phyloP scores from a whole-genome alignment of 2,888 invertebrate species.

The Druceiella hillmani region DNA sequence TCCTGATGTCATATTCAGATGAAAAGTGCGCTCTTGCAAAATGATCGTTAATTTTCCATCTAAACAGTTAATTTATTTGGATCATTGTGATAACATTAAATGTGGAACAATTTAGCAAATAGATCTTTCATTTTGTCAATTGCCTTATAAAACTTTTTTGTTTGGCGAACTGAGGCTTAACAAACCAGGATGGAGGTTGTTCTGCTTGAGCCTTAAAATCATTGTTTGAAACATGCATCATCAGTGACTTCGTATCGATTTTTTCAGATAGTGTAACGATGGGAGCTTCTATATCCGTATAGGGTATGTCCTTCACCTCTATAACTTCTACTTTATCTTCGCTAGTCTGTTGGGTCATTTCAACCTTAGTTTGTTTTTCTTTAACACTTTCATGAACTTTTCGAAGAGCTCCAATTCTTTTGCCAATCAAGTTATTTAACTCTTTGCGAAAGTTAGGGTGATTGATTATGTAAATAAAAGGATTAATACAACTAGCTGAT shows the following conservation, averaged over 20 bases:
- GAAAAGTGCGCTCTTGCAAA: too few relatives aligned
- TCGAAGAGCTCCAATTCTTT: constrained; percentile 11
- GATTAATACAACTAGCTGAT: constrained; percentile 75
- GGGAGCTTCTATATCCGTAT: constrained; percentile 32
- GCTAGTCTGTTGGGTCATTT: constrained; percentile 28
- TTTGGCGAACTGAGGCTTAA: constrained; percentile 49
- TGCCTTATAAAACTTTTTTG: constrained; percentile 43
- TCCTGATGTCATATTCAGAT: too few relatives aligned
- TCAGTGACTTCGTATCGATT: constrained; percentile 34
- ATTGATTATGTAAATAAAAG: constrained; percentile 72
- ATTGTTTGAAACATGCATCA: constrained; percentile 29
- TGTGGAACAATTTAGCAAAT: too few relatives aligned
- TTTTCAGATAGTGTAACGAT: constrained; percentile 33
- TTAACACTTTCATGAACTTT: constrained; percentile 10
- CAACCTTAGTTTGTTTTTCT: constrained; percentile 4
- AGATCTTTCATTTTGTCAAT: too few relatives aligned
- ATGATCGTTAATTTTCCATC: too few relatives aligned
- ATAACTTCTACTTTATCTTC: constrained; percentile 50
- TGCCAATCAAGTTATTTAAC: constrained; percentile 36
- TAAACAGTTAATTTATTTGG: too few relatives aligned
- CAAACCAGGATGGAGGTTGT: constrained; percentile 49
- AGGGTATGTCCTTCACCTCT: constrained; percentile 45
- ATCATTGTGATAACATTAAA: too few relatives aligned
- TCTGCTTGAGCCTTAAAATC: constrained; percentile 37
- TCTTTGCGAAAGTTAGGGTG: constrained; percentile 72